Evolutionary conservation across 2,797 vertebrate genomes (phyloP).

Genomic region (Chaenodraco wilsoni): DNA sequence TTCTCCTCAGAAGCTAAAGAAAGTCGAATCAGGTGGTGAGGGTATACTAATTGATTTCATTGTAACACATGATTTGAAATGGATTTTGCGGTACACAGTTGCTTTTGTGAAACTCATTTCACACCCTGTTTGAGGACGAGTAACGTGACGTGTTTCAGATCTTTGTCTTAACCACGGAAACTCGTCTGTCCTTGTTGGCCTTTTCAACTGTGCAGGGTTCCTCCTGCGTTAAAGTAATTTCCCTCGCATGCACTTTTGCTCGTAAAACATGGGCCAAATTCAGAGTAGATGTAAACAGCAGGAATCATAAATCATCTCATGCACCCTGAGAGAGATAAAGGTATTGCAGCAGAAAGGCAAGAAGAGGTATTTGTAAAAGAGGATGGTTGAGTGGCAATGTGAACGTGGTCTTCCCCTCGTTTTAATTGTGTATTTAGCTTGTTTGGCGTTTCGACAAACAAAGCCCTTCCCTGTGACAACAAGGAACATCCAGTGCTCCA

Average conservation of each 20-base stretch:
- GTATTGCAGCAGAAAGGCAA: neutral
- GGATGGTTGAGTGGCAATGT: neutral
- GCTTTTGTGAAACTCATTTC: conserved; percentile 14
- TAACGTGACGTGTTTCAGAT: neutral
- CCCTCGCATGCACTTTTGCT: conserved; percentile 1
- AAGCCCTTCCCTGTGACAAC: conserved; percentile 54
- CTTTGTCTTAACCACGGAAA: neutral
- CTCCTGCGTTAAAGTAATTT: neutral
- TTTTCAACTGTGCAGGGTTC: neutral
- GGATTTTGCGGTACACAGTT: conserved; percentile 6
- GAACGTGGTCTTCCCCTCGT: conserved; percentile 54
- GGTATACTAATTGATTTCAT: neutral
- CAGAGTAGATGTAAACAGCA: conserved; percentile 22
- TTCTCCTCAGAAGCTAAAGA: neutral
- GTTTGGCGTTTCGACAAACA: conserved; percentile 73
- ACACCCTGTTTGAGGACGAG: neutral
- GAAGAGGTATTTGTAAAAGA: neutral
- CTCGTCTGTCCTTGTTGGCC: conserved; percentile 7
- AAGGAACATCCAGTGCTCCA: conserved; percentile 47
- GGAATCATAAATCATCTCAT: conserved; percentile 30
- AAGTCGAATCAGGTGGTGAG: neutral
- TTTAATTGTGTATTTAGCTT: conserved; percentile 66
- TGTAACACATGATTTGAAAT: conserved; percentile 4
- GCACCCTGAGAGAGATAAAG: neutral
- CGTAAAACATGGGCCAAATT: conserved; percentile 4